These are phyloP conservation scores for Oligia latruncula DNA, from an alignment of 2,888 invertebrate genomes.

Conservation along the genomic window DNA sequence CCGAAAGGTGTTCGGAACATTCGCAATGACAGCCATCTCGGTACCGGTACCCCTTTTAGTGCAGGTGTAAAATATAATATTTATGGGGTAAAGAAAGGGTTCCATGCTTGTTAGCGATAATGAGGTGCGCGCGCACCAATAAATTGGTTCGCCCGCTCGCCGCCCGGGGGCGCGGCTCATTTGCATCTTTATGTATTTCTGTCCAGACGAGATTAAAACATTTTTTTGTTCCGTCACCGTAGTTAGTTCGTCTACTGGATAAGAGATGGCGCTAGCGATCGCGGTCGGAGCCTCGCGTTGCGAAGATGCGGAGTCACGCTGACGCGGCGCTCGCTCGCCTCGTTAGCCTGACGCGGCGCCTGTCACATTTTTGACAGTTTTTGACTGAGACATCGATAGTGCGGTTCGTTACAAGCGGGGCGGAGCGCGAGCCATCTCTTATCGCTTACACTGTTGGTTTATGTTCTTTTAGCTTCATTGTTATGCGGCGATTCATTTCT, in stretches of 20 bases:
- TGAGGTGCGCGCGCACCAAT: conserved; percentile 87
- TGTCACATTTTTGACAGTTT: conserved; percentile 89
- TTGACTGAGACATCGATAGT: conserved; percentile 90
- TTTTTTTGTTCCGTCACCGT: conserved; percentile 57
- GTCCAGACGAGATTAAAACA: conserved; percentile 70
- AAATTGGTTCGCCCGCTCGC: conserved; percentile 83
- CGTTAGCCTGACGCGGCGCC: conserved; percentile 89
- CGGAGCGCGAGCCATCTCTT: conserved; percentile 80
- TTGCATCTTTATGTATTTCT: conserved; percentile 87
- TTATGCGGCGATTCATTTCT: conserved; percentile 76
- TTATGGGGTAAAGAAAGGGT: conserved; percentile 87
- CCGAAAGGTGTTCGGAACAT: conserved; percentile 66
- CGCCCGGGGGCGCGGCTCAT: conserved; percentile 86
- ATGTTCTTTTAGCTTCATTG: conserved; percentile 86
- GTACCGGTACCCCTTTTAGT: conserved; percentile 73
- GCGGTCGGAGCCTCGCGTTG: background rate
- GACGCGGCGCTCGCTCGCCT: conserved; percentile 81
- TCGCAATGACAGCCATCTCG: conserved; percentile 64
- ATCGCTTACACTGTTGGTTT: conserved; percentile 86
- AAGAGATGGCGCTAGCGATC: conserved; percentile 81
- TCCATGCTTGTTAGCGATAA: conserved; percentile 88
- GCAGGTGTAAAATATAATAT: conserved; percentile 89
- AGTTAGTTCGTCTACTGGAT: conserved; percentile 76
- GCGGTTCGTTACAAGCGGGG: conserved; percentile 87
- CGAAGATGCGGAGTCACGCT: conserved; percentile 80